Evolutionary conservation across 2,113 vertebrate species (phyloP).

Genomic region (Nothoprocta pentlandii): DNA sequence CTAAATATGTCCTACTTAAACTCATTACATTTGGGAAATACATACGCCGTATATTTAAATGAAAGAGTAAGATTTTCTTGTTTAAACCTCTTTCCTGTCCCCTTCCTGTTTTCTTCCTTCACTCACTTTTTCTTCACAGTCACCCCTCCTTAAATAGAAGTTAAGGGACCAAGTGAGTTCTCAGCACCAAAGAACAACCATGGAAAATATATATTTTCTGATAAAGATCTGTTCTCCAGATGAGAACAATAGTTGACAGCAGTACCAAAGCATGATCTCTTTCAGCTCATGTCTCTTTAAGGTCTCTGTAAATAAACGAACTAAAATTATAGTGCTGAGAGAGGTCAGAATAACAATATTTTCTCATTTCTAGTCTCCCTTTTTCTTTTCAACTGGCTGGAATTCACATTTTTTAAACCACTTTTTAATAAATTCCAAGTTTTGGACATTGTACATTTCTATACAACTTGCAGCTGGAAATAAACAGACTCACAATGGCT

Average conservation of each 20-base stretch:
- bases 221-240: background rate
- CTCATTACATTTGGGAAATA: background rate
- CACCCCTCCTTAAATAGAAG: accelerated
- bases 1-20: slow-evolving; percentile 8
- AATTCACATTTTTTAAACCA: slow-evolving; percentile 49
- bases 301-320: slow-evolving; percentile 34
- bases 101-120: background rate
- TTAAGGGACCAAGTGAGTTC: background rate
- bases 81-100: background rate
- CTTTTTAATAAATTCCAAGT: slow-evolving; percentile 65
- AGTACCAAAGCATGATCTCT: background rate
- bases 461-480: slow-evolving; percentile 56
- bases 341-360: slow-evolving; percentile 42
- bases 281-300: slow-evolving; percentile 24
- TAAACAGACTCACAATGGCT: slow-evolving; percentile 57
- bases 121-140: background rate
- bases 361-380: background rate
- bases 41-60: background rate
- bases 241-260: background rate
- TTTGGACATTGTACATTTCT: slow-evolving; percentile 43
- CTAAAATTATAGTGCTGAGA: slow-evolving; percentile 39
- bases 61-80: slow-evolving; percentile 34
- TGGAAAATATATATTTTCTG: background rate
- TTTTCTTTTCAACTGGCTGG: slow-evolving; percentile 56
- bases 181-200: background rate